These are phyloP conservation scores for Toxotes lorentzi DNA, from an alignment of 2,797 vertebrate genomes.

Conservation along the genomic window DNA sequence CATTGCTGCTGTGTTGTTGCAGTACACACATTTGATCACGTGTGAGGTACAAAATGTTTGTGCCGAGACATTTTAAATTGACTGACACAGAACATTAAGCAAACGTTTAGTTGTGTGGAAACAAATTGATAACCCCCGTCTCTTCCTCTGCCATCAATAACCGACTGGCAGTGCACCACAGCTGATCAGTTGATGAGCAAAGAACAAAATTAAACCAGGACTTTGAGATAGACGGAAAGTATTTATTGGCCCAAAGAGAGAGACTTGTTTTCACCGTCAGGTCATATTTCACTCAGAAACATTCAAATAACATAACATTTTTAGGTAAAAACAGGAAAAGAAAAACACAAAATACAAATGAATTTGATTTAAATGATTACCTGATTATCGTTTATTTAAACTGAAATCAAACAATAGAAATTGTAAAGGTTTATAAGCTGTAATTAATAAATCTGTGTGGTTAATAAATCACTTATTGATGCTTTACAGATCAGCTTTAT, in stretches of 20 bases:
- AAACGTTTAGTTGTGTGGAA: constrained; percentile 11
- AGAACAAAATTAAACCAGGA: not conserved
- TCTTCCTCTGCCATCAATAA: constrained; percentile 21
- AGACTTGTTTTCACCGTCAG: not conserved
- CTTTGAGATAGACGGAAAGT: not conserved
- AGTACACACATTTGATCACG: not conserved
- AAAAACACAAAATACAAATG: no score
- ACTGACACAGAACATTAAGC: constrained; percentile 33
- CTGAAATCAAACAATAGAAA: no score
- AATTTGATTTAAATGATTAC: no score
- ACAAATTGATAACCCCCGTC: constrained; percentile 15
- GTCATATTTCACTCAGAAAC: not conserved
- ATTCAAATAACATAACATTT: not conserved
- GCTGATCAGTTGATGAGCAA: constrained; percentile 15
- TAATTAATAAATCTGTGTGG: no score
- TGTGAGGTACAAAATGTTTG: no score
- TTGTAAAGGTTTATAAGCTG: no score
- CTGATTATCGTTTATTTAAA: no score
- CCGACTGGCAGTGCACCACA: not conserved
- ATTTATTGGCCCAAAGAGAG: not conserved
- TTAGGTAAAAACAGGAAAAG: no score
- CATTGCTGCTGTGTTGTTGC: constrained; percentile 19
- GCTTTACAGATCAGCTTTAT: no score
- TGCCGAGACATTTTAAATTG: constrained; percentile 10
- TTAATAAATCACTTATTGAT: no score